Percentiles rank a stretch among this genome's conserved stretches.
phyloP scores from a whole-genome alignment of 1,140 invertebrate species.

The Cyclargus thomasi region DNA sequence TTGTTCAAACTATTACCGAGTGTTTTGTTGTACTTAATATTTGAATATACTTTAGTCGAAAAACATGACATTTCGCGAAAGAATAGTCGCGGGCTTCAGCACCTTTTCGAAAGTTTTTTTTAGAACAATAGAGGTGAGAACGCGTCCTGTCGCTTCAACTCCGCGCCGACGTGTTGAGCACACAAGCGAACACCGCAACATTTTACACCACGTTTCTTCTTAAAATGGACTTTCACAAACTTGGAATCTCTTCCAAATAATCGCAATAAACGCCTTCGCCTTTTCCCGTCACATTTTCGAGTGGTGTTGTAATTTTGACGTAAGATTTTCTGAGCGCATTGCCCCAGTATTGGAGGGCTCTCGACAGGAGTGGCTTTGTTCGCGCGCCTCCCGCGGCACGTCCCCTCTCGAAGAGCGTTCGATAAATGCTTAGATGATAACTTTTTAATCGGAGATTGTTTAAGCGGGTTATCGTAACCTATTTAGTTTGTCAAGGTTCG shows the following conservation, averaged over 20 bases:
- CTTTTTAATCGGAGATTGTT: slow-evolving; percentile 5
- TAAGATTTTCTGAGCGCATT: slow-evolving; percentile 18
- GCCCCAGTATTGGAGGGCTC: slow-evolving; percentile 20
- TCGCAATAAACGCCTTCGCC: slow-evolving; percentile 3
- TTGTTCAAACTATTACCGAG: no score
- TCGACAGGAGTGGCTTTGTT: slow-evolving; percentile 21
- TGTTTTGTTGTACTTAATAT: no score
- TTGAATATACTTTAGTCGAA: no score
- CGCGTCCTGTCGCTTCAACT: no score
- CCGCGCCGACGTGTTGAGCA: no score
- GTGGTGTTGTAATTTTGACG: slow-evolving; percentile 8
- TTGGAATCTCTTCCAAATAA: neutral
- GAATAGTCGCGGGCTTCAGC: no score
- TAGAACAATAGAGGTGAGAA: no score
- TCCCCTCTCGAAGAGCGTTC: slow-evolving; percentile 9
- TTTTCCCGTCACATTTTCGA: neutral
- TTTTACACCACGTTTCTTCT: no score
- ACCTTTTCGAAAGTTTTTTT: no score
- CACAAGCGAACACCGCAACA: no score
- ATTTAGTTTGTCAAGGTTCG: neutral
- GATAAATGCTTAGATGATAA: slow-evolving; percentile 10
- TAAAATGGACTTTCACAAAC: neutral
- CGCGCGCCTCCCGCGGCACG: slow-evolving; percentile 9
- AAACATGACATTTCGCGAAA: no score
- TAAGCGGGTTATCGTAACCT: neutral